Evolutionary conservation across 2,888 invertebrate species (phyloP).

Genomic region (Cosmia pyralina): DNA sequence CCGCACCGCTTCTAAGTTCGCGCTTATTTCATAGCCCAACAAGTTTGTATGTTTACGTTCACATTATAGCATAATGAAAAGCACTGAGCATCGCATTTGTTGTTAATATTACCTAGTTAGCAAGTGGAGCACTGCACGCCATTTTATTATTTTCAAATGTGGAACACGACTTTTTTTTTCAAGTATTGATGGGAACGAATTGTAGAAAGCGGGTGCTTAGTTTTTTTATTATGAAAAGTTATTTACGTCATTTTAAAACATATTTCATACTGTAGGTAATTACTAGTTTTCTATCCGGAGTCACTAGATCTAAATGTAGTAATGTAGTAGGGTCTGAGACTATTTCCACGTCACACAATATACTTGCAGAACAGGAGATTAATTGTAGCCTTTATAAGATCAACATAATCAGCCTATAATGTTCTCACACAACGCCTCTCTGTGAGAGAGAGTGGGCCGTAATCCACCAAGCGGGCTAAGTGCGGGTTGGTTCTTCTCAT

Average conservation of each 20-base stretch:
- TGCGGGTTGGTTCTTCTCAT: too few species aligned
- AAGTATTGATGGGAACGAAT: conserved; percentile 32
- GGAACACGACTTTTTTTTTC: conserved; percentile 31
- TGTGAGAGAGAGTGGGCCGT: too few species aligned
- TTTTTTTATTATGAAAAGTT: background rate
- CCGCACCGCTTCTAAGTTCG: background rate
- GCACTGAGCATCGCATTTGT: conserved; percentile 51
- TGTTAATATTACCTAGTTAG: conserved; percentile 62
- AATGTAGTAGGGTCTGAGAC: too few species aligned
- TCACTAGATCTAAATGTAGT: too few species aligned
- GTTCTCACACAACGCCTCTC: too few species aligned
- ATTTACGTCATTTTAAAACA: background rate
- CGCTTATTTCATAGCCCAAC: conserved; percentile 28
- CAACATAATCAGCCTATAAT: too few species aligned
- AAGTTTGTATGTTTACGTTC: conserved; percentile 47
- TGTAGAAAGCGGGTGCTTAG: conserved; percentile 14
- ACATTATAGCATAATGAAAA: conserved; percentile 47
- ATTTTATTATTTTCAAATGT: conserved; percentile 56
- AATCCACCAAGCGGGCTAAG: too few species aligned
- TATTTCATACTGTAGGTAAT: too few species aligned
- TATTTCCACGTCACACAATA: too few species aligned
- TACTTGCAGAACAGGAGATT: background rate
- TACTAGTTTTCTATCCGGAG: background rate
- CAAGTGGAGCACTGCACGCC: conserved; percentile 58
- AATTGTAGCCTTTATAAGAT: too few species aligned